Conservation (phyloP, 2,797 vertebrate species). For the Poecilia velifera region DNA sequence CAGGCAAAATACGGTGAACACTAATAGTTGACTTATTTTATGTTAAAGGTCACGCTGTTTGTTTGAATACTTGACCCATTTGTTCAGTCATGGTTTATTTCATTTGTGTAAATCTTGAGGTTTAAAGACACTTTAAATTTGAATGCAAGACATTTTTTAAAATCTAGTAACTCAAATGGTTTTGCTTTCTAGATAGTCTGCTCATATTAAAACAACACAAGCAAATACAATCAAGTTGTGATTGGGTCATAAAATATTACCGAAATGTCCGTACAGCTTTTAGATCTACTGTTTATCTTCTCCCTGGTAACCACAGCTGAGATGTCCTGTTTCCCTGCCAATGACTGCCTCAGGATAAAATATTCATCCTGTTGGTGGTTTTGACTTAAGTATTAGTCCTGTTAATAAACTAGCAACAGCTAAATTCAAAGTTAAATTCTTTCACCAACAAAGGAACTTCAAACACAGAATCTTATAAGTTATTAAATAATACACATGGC, state of each 20-base stretch:
- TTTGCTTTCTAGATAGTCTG: background rate
- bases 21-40: background rate
- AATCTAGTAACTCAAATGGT: background rate
- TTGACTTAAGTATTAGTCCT: background rate
- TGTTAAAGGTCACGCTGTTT: background rate
- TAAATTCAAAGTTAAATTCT: background rate
- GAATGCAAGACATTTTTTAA: background rate
- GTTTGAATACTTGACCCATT: background rate
- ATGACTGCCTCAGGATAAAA: background rate
- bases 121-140: background rate
- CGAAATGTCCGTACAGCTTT: background rate
- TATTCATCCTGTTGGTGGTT: background rate
- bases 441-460: background rate
- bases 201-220: background rate
- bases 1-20: background rate
- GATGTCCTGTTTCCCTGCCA: background rate
- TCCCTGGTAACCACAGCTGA: background rate
- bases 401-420: background rate
- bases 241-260: background rate
- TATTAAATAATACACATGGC: background rate
- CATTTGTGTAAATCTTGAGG: background rate
- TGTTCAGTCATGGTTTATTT: background rate
- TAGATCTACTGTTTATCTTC: background rate
- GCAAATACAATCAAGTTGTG: background rate
- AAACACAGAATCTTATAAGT: background rate